Evolutionary conservation across 2,113 vertebrate species (phyloP).

Genomic region (Plectropomus leopardus): DNA sequence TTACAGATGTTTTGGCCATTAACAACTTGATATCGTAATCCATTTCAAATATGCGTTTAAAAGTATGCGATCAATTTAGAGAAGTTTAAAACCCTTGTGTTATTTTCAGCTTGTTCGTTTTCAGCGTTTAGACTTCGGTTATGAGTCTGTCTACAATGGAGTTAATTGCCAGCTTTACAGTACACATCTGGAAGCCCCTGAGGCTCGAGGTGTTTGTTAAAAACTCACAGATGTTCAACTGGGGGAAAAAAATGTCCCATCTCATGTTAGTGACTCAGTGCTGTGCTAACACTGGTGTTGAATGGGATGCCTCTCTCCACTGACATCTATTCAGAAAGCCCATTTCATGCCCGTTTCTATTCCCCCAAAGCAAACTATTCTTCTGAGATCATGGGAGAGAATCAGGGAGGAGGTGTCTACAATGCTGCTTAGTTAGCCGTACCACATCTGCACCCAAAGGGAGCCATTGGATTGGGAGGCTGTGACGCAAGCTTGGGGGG

Average conservation of each 20-base stretch:
- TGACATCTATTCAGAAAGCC: slow-evolving; percentile 25
- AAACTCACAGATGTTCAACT: slow-evolving; percentile 73
- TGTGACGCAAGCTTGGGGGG: slow-evolving; percentile 65
- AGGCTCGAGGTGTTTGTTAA: slow-evolving; percentile 59
- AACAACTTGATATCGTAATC: slow-evolving; percentile 8
- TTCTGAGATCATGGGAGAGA: slow-evolving; percentile 28
- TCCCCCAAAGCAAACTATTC: slow-evolving; percentile 24
- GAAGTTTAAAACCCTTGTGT: slow-evolving; percentile 1
- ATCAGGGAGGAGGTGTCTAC: slow-evolving; percentile 36
- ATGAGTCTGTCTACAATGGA: slow-evolving; percentile 41
- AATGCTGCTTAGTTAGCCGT: slow-evolving; percentile 57
- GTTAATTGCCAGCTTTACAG: slow-evolving; percentile 59
- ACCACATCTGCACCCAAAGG: slow-evolving; percentile 70
- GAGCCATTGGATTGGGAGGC: slow-evolving; percentile 73
- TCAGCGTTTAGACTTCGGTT: neutral
- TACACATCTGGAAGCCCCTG: slow-evolving; percentile 74
- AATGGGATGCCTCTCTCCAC: slow-evolving; percentile 11
- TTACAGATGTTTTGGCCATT: slow-evolving; percentile 35
- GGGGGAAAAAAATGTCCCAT: slow-evolving; percentile 23
- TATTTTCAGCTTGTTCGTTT: slow-evolving; percentile 14
- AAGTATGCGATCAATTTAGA: slow-evolving; percentile 6
- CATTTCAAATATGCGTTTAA: neutral
- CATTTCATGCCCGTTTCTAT: slow-evolving; percentile 17
- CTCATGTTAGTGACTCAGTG: slow-evolving; percentile 15
- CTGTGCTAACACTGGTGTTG: neutral